These are phyloP conservation scores for Sussaba pulchella DNA, from an alignment of 2,888 invertebrate species.

Conservation along the genomic window DNA sequence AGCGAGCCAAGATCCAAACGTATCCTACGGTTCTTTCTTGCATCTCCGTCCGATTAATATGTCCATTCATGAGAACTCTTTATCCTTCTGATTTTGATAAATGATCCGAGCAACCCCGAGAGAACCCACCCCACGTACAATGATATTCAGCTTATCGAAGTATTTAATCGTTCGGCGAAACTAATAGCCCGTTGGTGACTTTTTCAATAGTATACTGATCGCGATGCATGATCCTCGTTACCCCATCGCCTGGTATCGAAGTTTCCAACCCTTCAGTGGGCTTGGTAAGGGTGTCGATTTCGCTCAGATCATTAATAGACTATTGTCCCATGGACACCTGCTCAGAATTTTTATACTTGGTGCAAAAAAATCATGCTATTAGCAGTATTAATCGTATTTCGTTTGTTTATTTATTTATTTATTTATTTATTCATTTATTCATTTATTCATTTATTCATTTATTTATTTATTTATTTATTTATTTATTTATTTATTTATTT, in stretches of 20 bases:
- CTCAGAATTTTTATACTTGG: too few relatives aligned
- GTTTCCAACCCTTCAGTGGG: neutral
- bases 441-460: too few relatives aligned
- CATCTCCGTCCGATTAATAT: neutral
- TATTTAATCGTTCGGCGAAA: constrained; percentile 47
- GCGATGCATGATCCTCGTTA: neutral
- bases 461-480: too few relatives aligned
- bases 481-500: too few relatives aligned
- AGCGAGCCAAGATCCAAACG: neutral
- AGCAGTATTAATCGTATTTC: too few relatives aligned
- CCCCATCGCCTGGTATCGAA: neutral
- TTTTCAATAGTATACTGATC: constrained; percentile 1
- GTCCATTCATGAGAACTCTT: constrained; percentile 32
- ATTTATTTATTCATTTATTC: too few relatives aligned
- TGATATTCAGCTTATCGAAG: neutral
- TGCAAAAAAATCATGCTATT: too few relatives aligned
- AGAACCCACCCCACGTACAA: constrained; percentile 28
- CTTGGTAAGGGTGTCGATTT: too few relatives aligned
- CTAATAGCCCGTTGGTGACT: constrained; percentile 18
- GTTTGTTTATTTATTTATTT: too few relatives aligned
- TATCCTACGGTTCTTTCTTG: neutral
- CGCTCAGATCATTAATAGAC: neutral
- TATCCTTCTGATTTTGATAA: constrained; percentile 53
- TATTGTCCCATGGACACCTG: neutral
- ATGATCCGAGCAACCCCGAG: constrained; percentile 32